These are phyloP conservation scores for Drosophila silvestris DNA, from an alignment of 2,888 invertebrate species.

Conservation along the genomic window DNA sequence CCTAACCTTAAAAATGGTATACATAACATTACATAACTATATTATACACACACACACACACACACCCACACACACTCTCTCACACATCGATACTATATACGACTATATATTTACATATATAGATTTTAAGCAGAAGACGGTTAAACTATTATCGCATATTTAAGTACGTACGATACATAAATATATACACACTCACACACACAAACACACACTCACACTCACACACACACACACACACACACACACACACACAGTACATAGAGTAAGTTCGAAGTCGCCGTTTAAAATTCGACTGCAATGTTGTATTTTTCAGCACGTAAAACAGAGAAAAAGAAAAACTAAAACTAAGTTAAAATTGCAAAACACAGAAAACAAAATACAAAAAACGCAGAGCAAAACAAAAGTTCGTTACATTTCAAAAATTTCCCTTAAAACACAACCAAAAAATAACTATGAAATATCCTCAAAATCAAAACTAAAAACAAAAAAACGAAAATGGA, in stretches of 20 bases:
- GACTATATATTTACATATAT: slow-evolving; percentile 67
- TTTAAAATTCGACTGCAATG: slow-evolving; percentile 64
- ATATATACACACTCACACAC: slow-evolving; percentile 20
- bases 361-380: slow-evolving; percentile 4
- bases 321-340: slow-evolving; percentile 31
- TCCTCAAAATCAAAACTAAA: slow-evolving; percentile 14
- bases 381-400: slow-evolving; percentile 26
- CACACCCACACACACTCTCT: slow-evolving; percentile 14
- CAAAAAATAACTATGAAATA: slow-evolving; percentile 31
- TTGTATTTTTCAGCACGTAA: slow-evolving; percentile 76
- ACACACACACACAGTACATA: slow-evolving; percentile 21
- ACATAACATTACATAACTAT: slow-evolving; percentile 9
- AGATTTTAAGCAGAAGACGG: slow-evolving; percentile 54
- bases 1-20: slow-evolving; percentile 13
- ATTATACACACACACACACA: slow-evolving; percentile 2
- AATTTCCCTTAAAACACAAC: slow-evolving; percentile 16
- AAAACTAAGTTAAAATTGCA: slow-evolving; percentile 34
- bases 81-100: slow-evolving; percentile 24
- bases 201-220: background rate
- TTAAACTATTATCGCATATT: slow-evolving; percentile 46
- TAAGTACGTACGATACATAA: slow-evolving; percentile 26
- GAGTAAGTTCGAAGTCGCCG: slow-evolving; percentile 14
- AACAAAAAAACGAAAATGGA: slow-evolving; percentile 27
- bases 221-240: slow-evolving; percentile 16
- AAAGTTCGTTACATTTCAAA: slow-evolving; percentile 64